These are phyloP conservation scores for Stigmatopora nigra DNA, from an alignment of 2,113 vertebrate species.

Conservation along the genomic window DNA sequence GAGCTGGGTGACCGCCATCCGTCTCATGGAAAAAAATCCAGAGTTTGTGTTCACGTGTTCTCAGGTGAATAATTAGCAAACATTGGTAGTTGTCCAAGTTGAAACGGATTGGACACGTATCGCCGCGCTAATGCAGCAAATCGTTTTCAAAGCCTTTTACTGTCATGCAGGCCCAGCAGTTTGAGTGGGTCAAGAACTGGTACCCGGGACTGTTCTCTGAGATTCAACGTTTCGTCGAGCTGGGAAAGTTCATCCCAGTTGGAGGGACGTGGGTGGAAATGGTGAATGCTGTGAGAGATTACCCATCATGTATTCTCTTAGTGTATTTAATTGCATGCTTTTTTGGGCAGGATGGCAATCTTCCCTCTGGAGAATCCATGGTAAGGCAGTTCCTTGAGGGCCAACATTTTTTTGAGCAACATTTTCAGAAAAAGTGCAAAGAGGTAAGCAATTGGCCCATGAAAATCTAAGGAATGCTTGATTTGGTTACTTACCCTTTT, in stretches of 20 bases:
- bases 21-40: slow-evolving; percentile 84
- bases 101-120: background rate
- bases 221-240: slow-evolving; percentile 73
- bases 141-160: background rate
- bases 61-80: slow-evolving; percentile 70
- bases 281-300: slow-evolving; percentile 63
- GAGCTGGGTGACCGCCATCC: slow-evolving; percentile 83
- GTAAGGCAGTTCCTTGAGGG: slow-evolving; percentile 91
- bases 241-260: slow-evolving; percentile 83
- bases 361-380: slow-evolving; percentile 93
- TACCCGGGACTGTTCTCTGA: slow-evolving; percentile 79
- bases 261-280: slow-evolving; percentile 98
- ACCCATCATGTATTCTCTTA: background rate
- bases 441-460: slow-evolving; percentile 69
- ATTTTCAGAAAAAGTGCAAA: slow-evolving; percentile 82
- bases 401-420: slow-evolving; percentile 84
- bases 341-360: slow-evolving; percentile 83
- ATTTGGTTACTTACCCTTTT: background rate
- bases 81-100: background rate
- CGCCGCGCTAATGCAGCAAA: too few relatives aligned
- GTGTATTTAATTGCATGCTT: slow-evolving; percentile 11
- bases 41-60: slow-evolving; percentile 87
- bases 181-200: slow-evolving; percentile 82
- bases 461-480: background rate
- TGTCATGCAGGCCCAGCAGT: slow-evolving; percentile 80